Evolutionary conservation across 2,888 invertebrate genomes (phyloP).

Genomic region (Colletes collaris): DNA sequence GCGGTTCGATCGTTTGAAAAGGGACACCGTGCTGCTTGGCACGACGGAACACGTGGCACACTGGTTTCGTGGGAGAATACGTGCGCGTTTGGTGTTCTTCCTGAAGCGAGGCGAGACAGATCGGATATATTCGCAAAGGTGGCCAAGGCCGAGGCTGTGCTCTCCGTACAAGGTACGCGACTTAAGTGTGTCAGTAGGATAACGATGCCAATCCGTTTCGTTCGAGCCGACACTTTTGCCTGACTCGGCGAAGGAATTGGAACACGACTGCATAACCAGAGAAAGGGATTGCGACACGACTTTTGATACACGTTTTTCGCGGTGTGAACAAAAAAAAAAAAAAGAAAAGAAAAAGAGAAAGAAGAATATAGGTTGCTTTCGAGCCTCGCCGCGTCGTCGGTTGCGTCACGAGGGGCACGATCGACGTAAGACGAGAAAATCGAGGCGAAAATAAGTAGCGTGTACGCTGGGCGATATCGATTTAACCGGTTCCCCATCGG

Average conservation of each 20-base stretch:
- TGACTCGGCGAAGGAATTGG: conserved; percentile 57
- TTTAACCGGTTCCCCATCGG: not conserved
- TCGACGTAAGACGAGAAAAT: conserved; percentile 8
- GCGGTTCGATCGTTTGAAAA: not conserved
- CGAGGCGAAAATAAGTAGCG: conserved; percentile 15
- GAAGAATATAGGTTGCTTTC: not conserved
- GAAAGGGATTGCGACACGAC: conserved; percentile 55
- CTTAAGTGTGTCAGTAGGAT: conserved; percentile 76
- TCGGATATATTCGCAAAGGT: conserved; percentile 54
- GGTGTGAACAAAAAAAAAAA: not conserved
- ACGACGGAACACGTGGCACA: conserved; percentile 46
- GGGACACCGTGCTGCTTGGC: not conserved
- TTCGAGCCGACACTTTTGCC: conserved; percentile 60
- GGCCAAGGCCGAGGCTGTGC: conserved; percentile 61
- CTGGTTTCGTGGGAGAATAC: too few relatives aligned
- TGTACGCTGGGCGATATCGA: not conserved
- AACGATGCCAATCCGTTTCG: conserved; percentile 64
- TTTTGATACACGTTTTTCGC: conserved; percentile 17
- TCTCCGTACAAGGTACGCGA: conserved; percentile 58
- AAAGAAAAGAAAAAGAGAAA: too few relatives aligned
- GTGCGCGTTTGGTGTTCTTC: conserved; percentile 11
- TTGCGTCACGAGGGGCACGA: conserved; percentile 7
- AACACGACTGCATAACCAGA: conserved; percentile 56
- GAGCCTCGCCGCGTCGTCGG: not conserved
- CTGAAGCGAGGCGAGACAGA: conserved; percentile 23